Base-by-base conservation (phyloP, 2,888 invertebrate genomes). In the Epirrita christyi region DNA sequence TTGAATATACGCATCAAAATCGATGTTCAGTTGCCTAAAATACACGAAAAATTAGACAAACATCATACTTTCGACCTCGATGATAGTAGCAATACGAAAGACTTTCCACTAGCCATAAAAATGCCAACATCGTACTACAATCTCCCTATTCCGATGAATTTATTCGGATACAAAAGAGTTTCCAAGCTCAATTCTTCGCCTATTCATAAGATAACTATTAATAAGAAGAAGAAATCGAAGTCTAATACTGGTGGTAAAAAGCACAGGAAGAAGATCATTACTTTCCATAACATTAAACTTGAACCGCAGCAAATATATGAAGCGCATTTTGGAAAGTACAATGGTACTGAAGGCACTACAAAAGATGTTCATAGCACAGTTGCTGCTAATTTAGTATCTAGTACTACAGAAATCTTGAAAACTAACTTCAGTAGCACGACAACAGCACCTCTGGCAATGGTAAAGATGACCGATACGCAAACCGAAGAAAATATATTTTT, bases 201-300 rank as follows among this genome's bases (percentile, higher is more conserved):
- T 10, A 48, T 83, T 42, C 84, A 86, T 51, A 88, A 86, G 75
- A 75, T 85, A 62, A 80, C 80, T 37, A 78, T 88, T 21, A 88
- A 88, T 56, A 90, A 88, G 69, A 91, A 87, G 68, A 92, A 88
- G 71, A 91, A 88, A 68, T 63, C 78, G 1, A 81, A 78, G 51
- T 42, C 60, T 11, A 80, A 65, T 51, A 83, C 72, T 62, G 80
- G 63, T 55, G 83, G 73, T 53, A 91, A 87, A 67, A 88, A 85
- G 64, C 86, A 88, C 58, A 72, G 81, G 48, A 88, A 84, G 63
- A 91, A 88, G 61, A 61, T 85, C 28, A 75, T 86, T 49, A 77
- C 82, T 13, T 82, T 83, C 50, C 85, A 85, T 56, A 82, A 83
- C 55, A 72, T 81, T n/a, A 83, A 84, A 67, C 56, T 82, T 53